Base-by-base conservation (phyloP, 2,797 vertebrate species). In the Cichlasoma orientale region DNA sequence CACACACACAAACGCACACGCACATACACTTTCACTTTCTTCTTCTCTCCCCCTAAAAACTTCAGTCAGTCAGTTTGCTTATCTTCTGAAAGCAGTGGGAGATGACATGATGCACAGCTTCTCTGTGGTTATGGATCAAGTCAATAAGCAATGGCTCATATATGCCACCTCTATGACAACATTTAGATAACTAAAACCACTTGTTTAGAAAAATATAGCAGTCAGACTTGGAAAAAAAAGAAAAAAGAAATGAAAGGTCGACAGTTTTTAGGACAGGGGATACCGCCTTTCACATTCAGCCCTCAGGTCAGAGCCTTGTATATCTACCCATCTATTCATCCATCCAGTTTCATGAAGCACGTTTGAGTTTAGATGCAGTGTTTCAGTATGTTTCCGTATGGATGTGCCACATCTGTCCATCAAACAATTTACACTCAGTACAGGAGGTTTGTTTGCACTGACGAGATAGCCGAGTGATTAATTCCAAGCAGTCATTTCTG, bases 1-100 rank as follows among this genome's bases (percentile, higher is more conserved):
- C 54, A 50, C 56, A 33, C 73, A 50, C 44, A 57, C 66, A 75
- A 53, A 72, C 33, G 50, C 74, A 57, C 53, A 52, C 57, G 66
- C 54, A 12, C 59, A 78, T 2, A n/a, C 58, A 66, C 44, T 44
- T 2, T 7, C 7, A 0, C 41, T 66, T 31, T 44, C 38, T 74
- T 44, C 33, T 78, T 63, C 44, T 75, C n/a, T 72, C 3, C 53
- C 54, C 8, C 31, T 73, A 33, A 56, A 82, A 50, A 57, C 74
- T 78, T 78, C 58, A 12, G 69, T 72, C 8, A 75, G 77, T 12
- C 38, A 2, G 7, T 55, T 52, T 0, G 57, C 53, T 74, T 10
- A 38, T 14, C 0, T 77, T 68, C 2, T 57, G 59, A 29, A 56
- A 47, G 29, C 0, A 2, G 14, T 13, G 19, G 55, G 41, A 73